Percentiles rank a stretch among this genome's conserved stretches.
These are phyloP conservation scores for Chesias legatella DNA, from an alignment of 2,888 invertebrate genomes.

Conservation along the genomic window DNA sequence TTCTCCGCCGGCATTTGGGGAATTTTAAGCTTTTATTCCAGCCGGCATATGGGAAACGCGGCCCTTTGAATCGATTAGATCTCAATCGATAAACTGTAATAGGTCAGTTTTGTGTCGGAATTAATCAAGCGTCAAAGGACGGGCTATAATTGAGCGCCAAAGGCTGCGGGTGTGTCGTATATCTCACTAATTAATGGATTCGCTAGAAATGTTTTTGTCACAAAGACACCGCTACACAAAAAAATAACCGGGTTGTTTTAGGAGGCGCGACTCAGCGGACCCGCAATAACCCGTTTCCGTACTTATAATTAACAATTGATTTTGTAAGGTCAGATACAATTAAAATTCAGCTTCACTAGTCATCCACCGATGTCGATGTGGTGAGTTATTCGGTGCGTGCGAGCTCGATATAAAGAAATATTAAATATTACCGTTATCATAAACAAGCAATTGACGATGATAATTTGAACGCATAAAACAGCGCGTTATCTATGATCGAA, in stretches of 20 bases:
- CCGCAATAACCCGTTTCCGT: conserved; percentile 34
- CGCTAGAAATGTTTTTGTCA: conserved; percentile 67
- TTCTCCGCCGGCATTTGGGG: conserved; percentile 62
- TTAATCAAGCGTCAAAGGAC: conserved; percentile 78
- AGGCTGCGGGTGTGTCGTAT: conserved; percentile 68
- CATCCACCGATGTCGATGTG: conserved; percentile 29
- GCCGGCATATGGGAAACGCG: conserved; percentile 70
- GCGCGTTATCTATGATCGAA: conserved; percentile 73
- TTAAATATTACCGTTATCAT: conserved; percentile 65
- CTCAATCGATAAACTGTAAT: conserved; percentile 68
- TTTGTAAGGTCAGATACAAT: conserved; percentile 23
- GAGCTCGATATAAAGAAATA: conserved; percentile 67
- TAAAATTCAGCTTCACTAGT: conserved; percentile 28
- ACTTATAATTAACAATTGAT: conserved; percentile 18
- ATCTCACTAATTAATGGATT: conserved; percentile 78
- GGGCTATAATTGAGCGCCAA: conserved; percentile 67
- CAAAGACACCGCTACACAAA: conserved; percentile 65
- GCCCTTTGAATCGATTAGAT: conserved; percentile 76
- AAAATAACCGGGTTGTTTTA: conserved; percentile 38
- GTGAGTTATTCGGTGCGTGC: conserved; percentile 51
- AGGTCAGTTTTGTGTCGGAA: conserved; percentile 77
- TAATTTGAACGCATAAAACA: conserved; percentile 77
- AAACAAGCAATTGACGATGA: conserved; percentile 72
- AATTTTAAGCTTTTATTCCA: conserved; percentile 62
- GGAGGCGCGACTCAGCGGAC: conserved; percentile 12